A percentile compares a stretch with the other conserved stretches of the same genome.
Conservation (phyloP, 2,797 vertebrate genomes). For the Dryobates pubescens region DNA sequence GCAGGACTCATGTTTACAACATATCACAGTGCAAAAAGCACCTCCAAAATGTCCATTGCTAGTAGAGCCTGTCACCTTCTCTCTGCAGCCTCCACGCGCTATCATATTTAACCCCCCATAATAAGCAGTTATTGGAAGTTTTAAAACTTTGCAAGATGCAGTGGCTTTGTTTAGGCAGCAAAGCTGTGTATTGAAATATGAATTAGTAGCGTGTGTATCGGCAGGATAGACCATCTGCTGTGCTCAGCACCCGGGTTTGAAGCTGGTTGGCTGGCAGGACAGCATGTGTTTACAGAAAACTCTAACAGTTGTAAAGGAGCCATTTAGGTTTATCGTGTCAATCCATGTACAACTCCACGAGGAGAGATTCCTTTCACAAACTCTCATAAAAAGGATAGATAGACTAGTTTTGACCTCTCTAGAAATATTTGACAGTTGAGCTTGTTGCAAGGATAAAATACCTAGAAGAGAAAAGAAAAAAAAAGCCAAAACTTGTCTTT, state of each 20-base stretch:
- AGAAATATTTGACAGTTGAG: constrained; percentile 39
- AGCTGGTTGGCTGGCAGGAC: constrained; percentile 75
- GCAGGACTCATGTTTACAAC: not conserved
- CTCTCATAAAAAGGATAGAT: constrained; percentile 55
- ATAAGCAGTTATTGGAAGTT: not conserved
- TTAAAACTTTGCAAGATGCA: constrained; percentile 36
- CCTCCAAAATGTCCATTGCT: not conserved
- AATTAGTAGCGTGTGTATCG: constrained; percentile 64
- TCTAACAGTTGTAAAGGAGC: constrained; percentile 63
- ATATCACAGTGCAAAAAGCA: rapidly evolving
- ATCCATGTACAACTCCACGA: constrained; percentile 40
- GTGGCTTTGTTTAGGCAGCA: constrained; percentile 49
- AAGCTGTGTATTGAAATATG: constrained; percentile 59
- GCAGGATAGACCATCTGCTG: constrained; percentile 71
- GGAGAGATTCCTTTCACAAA: constrained; percentile 63
- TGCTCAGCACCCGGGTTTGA: constrained; percentile 68
- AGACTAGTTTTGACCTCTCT: constrained; percentile 55
- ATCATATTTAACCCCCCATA: not conserved
- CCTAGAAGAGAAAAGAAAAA: not conserved
- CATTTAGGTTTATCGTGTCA: constrained; percentile 61
- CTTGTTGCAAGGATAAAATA: constrained; percentile 47
- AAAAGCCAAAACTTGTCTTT: not conserved
- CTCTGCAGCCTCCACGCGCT: not conserved
- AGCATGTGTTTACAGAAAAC: constrained; percentile 76
- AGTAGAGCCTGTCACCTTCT: not conserved